Percentiles rank a stretch among this genome's conserved stretches.
Conservation (phyloP, 2,797 vertebrate genomes). For the Cygnus olor region DNA sequence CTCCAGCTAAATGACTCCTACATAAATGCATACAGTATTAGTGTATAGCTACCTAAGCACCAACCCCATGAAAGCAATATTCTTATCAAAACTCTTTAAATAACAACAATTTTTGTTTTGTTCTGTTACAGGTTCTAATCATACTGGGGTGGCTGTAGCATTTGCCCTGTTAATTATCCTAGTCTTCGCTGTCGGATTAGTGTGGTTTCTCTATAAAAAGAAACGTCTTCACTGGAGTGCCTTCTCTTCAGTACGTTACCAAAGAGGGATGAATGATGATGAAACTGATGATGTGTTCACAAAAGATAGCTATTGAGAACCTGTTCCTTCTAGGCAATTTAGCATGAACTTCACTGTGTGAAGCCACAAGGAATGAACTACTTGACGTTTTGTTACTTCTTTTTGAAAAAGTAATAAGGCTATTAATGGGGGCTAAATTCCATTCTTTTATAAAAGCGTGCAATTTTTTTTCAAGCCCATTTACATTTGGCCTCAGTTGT, state of each 20-base stretch:
- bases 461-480: constrained; percentile 36
- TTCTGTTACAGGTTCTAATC: constrained; percentile 69
- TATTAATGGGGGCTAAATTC: constrained; percentile 20
- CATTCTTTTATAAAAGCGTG: constrained; percentile 15
- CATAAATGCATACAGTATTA: accelerated
- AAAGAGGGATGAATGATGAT: constrained; percentile 79
- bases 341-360: constrained; percentile 57
- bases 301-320: constrained; percentile 55
- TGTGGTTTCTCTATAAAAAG: constrained; percentile 74
- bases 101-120: neutral
- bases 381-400: constrained; percentile 43
- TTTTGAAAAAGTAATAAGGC: constrained; percentile 26
- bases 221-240: constrained; percentile 67
- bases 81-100: neutral
- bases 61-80: neutral
- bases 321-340: neutral
- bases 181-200: constrained; percentile 42
- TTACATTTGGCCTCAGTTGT: neutral
- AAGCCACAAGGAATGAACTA: constrained; percentile 41
- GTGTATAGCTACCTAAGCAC: neutral
- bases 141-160: constrained; percentile 67
- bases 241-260: constrained; percentile 79
- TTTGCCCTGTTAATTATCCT: constrained; percentile 68
- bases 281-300: constrained; percentile 75
- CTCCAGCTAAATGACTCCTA: neutral